Evolutionary conservation across 2,113 vertebrate genomes (phyloP).

Genomic region (Spilogale gracilis): DNA sequence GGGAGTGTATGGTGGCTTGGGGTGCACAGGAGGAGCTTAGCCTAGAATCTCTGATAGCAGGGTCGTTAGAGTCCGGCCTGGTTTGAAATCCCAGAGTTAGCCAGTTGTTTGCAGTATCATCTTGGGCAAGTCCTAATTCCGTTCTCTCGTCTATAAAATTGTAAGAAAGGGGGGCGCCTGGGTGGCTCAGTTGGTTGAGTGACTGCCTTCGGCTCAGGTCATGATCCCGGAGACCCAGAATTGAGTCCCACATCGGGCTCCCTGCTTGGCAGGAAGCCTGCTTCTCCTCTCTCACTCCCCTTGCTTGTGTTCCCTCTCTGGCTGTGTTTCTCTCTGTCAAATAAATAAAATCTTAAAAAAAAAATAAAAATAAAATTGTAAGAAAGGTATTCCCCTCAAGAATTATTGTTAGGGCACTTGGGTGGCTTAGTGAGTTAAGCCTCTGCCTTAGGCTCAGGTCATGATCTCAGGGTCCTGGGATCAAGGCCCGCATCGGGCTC

Average conservation of each 20-base stretch:
- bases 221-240: background rate
- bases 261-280: too few species aligned
- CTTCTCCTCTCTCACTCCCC: background rate
- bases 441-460: too few species aligned
- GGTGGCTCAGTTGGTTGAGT: background rate
- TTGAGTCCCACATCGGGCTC: rapidly evolving
- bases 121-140: background rate
- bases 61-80: background rate
- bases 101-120: background rate
- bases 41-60: background rate
- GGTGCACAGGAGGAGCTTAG: background rate
- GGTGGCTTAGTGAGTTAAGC: too few species aligned
- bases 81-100: background rate
- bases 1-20: background rate
- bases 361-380: background rate
- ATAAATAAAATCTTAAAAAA: background rate
- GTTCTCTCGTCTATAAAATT: background rate
- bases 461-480: too few species aligned
- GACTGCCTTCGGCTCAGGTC: background rate
- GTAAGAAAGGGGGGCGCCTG: background rate
- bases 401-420: too few species aligned
- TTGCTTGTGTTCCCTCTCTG: background rate
- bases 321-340: background rate
- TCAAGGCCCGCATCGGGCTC: too few species aligned
- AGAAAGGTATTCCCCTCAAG: too few species aligned